These are phyloP conservation scores for Onthophagus sagittarius DNA, from an alignment of 2,888 invertebrate species.

Conservation along the genomic window DNA sequence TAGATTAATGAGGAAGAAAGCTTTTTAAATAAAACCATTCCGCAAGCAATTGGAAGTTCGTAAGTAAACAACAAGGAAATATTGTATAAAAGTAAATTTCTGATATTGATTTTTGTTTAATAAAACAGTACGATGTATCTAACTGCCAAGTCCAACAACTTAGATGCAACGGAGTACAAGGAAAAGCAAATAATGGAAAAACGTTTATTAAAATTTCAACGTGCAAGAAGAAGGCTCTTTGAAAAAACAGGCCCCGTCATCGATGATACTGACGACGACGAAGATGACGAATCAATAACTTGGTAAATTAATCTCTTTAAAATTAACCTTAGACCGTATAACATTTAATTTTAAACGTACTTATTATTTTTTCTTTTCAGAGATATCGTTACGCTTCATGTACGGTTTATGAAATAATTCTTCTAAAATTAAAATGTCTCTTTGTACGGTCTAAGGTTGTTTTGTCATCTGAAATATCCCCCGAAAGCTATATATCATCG, in stretches of 20 bases:
- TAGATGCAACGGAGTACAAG: conserved; percentile 31
- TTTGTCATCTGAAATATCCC: too few relatives aligned
- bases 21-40: not conserved
- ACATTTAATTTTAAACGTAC: not conserved
- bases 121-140: too few relatives aligned
- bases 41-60: too few relatives aligned
- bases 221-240: conserved; percentile 34
- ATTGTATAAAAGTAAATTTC: too few relatives aligned
- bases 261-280: not conserved
- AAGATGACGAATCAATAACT: conserved; percentile 9
- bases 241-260: conserved; percentile 27
- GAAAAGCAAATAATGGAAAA: conserved; percentile 32
- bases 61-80: too few relatives aligned
- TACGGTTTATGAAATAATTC: not conserved
- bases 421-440: too few relatives aligned
- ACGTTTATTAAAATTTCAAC: conserved; percentile 36
- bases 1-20: not conserved
- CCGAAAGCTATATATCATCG: too few relatives aligned
- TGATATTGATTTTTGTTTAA: too few relatives aligned
- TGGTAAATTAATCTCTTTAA: conserved; percentile 6
- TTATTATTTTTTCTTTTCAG: not conserved
- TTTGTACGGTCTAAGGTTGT: too few relatives aligned
- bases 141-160: conserved; percentile 4
- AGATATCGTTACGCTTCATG: not conserved
- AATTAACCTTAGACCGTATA: not conserved